phyloP scores from a whole-genome alignment of 2,888 invertebrate genomes.

The Harpalus rufipes region DNA sequence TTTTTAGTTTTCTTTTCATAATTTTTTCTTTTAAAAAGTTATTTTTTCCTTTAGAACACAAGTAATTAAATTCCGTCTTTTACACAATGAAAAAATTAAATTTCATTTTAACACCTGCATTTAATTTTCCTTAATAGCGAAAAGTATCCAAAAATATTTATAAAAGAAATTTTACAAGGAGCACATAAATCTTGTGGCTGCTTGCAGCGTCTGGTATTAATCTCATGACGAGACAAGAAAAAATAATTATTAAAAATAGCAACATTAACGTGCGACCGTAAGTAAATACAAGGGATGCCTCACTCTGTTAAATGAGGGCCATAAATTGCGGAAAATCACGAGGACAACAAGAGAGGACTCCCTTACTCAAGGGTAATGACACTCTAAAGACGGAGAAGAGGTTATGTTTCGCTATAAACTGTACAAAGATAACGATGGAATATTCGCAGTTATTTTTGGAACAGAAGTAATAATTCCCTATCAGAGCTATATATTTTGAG shows the following conservation, averaged over 20 bases:
- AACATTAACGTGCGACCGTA: conserved; percentile 50
- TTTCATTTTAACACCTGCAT: neutral
- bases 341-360: neutral
- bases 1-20: neutral
- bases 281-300: conserved; percentile 55
- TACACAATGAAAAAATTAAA: neutral
- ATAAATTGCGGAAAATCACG: conserved; percentile 60
- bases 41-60: neutral
- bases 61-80: neutral
- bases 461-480: too few species aligned
- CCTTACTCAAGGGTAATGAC: neutral
- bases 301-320: conserved; percentile 46
- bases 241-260: conserved; percentile 64
- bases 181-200: conserved; percentile 10
- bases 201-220: conserved; percentile 28
- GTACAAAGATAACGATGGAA: too few species aligned
- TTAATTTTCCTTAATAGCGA: conserved; percentile 23
- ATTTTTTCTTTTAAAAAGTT: neutral
- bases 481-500: too few species aligned
- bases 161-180: conserved; percentile 49
- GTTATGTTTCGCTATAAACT: neutral
- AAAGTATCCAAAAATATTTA: conserved; percentile 44
- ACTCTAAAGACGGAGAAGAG: neutral
- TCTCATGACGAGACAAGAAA: conserved; percentile 57
- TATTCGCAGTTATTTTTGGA: too few species aligned